Conservation (phyloP, 2,113 vertebrate genomes). For the Clupea harengus region DNA sequence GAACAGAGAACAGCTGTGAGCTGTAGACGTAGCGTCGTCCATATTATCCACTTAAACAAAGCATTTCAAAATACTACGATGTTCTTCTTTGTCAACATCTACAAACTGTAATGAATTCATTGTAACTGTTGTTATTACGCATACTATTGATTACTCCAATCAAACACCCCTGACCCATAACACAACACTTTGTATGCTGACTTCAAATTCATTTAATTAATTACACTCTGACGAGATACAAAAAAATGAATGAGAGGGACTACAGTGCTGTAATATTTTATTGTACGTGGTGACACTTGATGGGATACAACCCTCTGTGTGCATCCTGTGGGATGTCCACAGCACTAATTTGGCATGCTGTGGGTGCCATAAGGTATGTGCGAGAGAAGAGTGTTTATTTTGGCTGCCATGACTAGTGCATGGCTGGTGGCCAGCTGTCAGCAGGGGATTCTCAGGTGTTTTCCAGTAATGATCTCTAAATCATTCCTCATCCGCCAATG, state of each 20-base stretch:
- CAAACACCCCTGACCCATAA: not conserved
- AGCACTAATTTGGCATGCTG: not conserved
- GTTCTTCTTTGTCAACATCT: not conserved
- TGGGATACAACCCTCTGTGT: not conserved
- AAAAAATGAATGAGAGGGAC: not conserved
- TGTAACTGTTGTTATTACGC: not conserved
- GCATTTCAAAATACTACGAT: not conserved
- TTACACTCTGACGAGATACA: not conserved
- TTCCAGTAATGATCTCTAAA: conserved; percentile 3
- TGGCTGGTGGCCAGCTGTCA: conserved; percentile 8
- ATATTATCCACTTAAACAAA: not conserved
- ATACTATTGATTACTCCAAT: not conserved
- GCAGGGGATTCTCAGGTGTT: not conserved
- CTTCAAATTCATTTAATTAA: not conserved
- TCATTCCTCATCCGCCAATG: not conserved
- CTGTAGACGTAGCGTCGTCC: not conserved
- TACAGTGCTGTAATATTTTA: not conserved
- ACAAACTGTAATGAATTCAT: not conserved
- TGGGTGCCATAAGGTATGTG: not conserved
- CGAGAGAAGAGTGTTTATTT: not conserved
- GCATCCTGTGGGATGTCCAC: not conserved
- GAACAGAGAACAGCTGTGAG: not conserved
- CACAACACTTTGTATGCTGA: not conserved
- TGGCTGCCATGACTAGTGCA: not conserved
- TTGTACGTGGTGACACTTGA: not conserved